Conservation (phyloP, 2,888 invertebrate species). For the Watsonalla binaria region DNA sequence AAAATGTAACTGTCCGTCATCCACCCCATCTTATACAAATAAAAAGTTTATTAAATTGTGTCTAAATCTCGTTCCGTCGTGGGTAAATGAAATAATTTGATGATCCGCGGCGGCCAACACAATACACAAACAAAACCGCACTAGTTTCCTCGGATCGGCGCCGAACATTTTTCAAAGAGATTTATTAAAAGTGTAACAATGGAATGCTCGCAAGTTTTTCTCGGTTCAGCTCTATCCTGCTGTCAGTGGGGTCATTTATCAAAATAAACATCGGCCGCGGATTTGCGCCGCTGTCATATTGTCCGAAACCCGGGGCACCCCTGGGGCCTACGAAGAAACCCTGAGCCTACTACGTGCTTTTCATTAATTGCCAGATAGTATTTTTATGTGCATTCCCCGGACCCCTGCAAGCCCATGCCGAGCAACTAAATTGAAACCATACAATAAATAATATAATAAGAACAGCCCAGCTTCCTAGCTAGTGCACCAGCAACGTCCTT, state of each 20-base stretch:
- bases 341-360: neutral
- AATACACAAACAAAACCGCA: neutral
- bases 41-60: too few relatives aligned
- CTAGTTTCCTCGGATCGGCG: neutral
- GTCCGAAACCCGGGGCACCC: neutral
- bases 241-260: constrained; percentile 1
- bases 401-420: too few relatives aligned
- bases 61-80: too few relatives aligned
- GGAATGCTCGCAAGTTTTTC: neutral
- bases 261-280: neutral
- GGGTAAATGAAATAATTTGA: too few relatives aligned
- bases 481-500: too few relatives aligned
- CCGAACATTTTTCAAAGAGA: constrained; percentile 6
- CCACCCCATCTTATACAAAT: too few relatives aligned
- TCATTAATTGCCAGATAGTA: too few relatives aligned
- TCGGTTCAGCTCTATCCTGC: neutral
- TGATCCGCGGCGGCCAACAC: neutral
- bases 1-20: too few relatives aligned
- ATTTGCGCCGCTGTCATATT: neutral
- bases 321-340: neutral
- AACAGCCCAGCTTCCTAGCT: too few relatives aligned
- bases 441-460: too few relatives aligned
- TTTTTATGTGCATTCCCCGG: too few relatives aligned
- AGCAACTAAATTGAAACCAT: too few relatives aligned
- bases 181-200: constrained; percentile 3